Evolutionary conservation across 2,113 vertebrate genomes (phyloP).

Genomic region (Orycteropus afer): DNA sequence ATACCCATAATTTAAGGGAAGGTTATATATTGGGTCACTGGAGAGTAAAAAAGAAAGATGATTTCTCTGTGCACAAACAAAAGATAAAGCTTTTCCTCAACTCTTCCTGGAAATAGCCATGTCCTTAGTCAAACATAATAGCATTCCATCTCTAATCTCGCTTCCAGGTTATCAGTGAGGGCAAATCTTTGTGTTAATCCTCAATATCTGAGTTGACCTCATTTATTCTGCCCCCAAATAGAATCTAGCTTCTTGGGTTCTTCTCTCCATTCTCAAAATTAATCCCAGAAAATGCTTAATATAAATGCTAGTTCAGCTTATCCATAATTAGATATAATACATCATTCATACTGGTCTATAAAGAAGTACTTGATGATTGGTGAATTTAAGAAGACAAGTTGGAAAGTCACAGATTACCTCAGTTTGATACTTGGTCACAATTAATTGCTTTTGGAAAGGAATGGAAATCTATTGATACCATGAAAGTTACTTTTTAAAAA

Average conservation of each 20-base stretch:
- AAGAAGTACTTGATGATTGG: not conserved
- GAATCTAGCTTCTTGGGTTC: not conserved
- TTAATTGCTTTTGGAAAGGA: conserved; percentile 7
- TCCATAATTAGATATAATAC: conserved; percentile 18
- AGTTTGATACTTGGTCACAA: not conserved
- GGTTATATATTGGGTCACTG: not conserved
- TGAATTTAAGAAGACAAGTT: not conserved
- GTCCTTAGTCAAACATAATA: not conserved
- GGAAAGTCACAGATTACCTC: not conserved
- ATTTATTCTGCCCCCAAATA: conserved; percentile 15
- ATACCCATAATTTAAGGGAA: not conserved
- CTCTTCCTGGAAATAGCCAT: not conserved
- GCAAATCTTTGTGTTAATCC: not conserved
- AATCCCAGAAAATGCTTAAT: conserved; percentile 6
- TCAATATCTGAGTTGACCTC: not conserved
- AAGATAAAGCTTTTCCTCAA: not conserved
- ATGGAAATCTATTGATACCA: not conserved
- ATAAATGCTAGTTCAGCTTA: conserved; percentile 14
- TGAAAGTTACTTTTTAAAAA: not conserved
- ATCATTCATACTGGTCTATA: not conserved
- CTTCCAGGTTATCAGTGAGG: not conserved
- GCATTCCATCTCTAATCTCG: not conserved
- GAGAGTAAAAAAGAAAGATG: not conserved
- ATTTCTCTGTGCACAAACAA: not conserved
- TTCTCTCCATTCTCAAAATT: not conserved